Percentiles rank a stretch among this genome's conserved stretches.
phyloP scores from a whole-genome alignment of 2,888 invertebrate genomes.

The Oasisia sp. region DNA sequence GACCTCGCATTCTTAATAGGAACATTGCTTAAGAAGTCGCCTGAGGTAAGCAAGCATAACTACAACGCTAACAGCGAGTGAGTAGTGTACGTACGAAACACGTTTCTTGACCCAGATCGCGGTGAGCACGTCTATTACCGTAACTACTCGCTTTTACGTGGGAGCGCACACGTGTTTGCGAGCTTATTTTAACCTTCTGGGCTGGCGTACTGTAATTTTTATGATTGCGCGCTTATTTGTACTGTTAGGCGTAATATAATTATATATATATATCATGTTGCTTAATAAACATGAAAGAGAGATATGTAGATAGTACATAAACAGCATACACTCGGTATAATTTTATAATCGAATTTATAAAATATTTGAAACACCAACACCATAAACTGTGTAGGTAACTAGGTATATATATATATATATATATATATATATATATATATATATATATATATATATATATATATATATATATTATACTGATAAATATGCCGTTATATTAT shows the following conservation, averaged over 20 bases:
- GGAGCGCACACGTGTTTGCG: not conserved
- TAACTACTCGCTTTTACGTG: not conserved
- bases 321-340: no score
- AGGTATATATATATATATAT: no score
- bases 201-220: not conserved
- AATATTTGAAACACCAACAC: no score
- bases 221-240: not conserved
- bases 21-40: not conserved
- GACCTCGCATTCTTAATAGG: slow-evolving; percentile 6
- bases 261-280: not conserved
- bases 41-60: not conserved
- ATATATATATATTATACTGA: no score
- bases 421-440: no score
- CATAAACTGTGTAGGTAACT: no score
- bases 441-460: no score
- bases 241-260: not conserved
- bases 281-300: not conserved
- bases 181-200: not conserved
- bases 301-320: no score
- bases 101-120: not conserved
- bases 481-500: no score
- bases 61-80: not conserved
- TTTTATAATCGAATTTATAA: no score
- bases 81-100: not conserved
- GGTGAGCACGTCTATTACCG: not conserved